Conservation (phyloP, 2,888 invertebrate species). For the Harpalus rufipes region DNA sequence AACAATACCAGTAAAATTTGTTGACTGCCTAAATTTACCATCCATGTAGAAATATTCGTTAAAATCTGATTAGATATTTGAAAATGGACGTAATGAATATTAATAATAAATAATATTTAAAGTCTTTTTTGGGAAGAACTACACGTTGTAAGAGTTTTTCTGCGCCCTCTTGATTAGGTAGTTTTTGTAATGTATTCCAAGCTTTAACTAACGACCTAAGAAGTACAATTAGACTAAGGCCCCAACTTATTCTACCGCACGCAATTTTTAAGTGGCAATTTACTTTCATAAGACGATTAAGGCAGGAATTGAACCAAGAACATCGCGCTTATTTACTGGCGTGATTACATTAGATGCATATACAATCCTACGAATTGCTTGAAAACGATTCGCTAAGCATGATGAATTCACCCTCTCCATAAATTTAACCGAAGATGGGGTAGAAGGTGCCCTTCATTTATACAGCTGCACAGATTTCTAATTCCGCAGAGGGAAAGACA, state of each 20-base stretch:
- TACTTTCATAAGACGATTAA: conserved; percentile 62
- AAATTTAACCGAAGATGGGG: background rate
- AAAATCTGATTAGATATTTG: too few relatives aligned
- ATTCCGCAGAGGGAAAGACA: background rate
- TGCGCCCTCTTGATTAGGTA: background rate
- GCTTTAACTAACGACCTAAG: conserved; percentile 38
- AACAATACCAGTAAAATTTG: too few relatives aligned
- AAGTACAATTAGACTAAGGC: conserved; percentile 55
- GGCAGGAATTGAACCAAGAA: conserved; percentile 12
- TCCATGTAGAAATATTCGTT: too few relatives aligned
- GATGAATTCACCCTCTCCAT: conserved; percentile 16
- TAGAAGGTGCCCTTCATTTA: background rate
- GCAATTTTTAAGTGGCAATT: conserved; percentile 64
- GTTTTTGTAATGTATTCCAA: background rate
- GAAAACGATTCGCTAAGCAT: conserved; percentile 41
- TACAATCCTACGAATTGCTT: conserved; percentile 41
- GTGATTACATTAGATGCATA: conserved; percentile 46
- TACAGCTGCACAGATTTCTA: background rate
- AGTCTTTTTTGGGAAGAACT: too few relatives aligned
- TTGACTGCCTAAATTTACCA: too few relatives aligned
- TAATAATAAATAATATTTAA: too few relatives aligned
- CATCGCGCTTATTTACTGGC: conserved; percentile 47
- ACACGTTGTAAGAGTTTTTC: background rate
- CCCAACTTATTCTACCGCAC: conserved; percentile 32
- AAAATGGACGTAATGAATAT: too few relatives aligned